Percentiles rank a stretch among this genome's conserved stretches.
Evolutionary conservation across 2,888 invertebrate species (phyloP).

Genomic region (Drosophila macrospina): DNA sequence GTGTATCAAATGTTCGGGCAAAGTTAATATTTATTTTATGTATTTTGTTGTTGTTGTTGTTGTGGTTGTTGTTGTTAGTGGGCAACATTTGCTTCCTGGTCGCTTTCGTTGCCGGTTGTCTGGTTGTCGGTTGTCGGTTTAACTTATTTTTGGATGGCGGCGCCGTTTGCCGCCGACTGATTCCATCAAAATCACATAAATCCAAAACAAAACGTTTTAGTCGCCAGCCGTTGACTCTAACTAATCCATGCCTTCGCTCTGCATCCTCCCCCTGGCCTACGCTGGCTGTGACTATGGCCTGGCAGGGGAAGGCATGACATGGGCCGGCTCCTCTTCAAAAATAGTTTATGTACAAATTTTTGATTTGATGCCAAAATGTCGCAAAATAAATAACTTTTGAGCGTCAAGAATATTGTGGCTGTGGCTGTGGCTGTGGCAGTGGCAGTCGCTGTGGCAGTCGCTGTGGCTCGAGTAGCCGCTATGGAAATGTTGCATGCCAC

Average conservation of each 20-base stretch:
- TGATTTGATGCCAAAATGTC: constrained; percentile 80
- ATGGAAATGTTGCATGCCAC: constrained; percentile 42
- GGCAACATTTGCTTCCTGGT: constrained; percentile 44
- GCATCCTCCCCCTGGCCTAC: neutral
- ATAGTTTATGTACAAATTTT: constrained; percentile 78
- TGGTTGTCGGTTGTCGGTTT: neutral
- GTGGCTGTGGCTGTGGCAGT: no score
- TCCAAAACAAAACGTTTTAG: constrained; percentile 75
- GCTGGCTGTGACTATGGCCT: neutral
- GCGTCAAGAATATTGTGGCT: constrained; percentile 18
- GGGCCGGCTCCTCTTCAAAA: constrained; percentile 61
- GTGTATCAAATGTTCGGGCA: neutral
- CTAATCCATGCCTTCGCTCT: constrained; percentile 22
- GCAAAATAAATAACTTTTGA: constrained; percentile 66
- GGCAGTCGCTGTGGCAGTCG: no score
- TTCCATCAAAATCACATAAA: constrained; percentile 80
- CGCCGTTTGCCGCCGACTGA: constrained; percentile 59
- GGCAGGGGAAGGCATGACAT: constrained; percentile 9
- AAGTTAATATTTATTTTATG: neutral
- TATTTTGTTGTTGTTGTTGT: neutral
- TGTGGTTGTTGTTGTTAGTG: no score
- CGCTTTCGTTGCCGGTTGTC: constrained; percentile 14
- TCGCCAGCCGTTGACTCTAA: constrained; percentile 51
- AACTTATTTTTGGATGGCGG: constrained; percentile 45
- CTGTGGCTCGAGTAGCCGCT: constrained; percentile 16